Conservation (phyloP, 1,140 invertebrate genomes). For the Orius laevigatus region DNA sequence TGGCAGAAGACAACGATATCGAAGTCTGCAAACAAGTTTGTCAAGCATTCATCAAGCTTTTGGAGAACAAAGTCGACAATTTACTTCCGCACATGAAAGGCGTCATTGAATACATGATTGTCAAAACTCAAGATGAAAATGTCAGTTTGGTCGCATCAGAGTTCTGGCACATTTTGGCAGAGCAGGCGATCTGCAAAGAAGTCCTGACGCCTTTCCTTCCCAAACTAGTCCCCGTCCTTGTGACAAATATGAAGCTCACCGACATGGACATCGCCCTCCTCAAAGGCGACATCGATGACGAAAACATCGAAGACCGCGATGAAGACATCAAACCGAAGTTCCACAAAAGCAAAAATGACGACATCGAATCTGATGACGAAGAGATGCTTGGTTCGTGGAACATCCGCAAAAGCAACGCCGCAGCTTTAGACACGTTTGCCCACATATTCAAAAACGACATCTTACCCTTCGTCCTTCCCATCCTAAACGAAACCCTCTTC, state of each 20-base stretch:
- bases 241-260: slow-evolving; percentile 51
- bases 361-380: slow-evolving; percentile 75
- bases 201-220: slow-evolving; percentile 39
- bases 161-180: slow-evolving; percentile 52
- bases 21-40: slow-evolving; percentile 8
- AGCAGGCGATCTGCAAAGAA: slow-evolving; percentile 46
- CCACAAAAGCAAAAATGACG: slow-evolving; percentile 55
- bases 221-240: slow-evolving; percentile 42
- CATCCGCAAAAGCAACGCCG: slow-evolving; percentile 91
- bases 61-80: slow-evolving; percentile 10
- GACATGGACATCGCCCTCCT: slow-evolving; percentile 49
- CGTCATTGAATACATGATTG: slow-evolving; percentile 39
- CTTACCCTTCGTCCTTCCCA: slow-evolving; percentile 83
- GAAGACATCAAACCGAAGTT: slow-evolving; percentile 95
- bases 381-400: slow-evolving; percentile 95
- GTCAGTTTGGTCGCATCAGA: slow-evolving; percentile 54
- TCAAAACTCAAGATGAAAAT: slow-evolving; percentile 44
- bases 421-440: slow-evolving; percentile 90
- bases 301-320: slow-evolving; percentile 90
- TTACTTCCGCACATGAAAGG: slow-evolving; percentile 9
- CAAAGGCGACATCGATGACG: slow-evolving; percentile 58
- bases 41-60: background rate
- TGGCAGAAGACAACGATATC: slow-evolving; percentile 57
- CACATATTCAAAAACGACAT: slow-evolving; percentile 94
- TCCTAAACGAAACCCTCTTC: slow-evolving; percentile 91